Conservation (phyloP, 2,113 vertebrate species). For the Verasper variegatus region DNA sequence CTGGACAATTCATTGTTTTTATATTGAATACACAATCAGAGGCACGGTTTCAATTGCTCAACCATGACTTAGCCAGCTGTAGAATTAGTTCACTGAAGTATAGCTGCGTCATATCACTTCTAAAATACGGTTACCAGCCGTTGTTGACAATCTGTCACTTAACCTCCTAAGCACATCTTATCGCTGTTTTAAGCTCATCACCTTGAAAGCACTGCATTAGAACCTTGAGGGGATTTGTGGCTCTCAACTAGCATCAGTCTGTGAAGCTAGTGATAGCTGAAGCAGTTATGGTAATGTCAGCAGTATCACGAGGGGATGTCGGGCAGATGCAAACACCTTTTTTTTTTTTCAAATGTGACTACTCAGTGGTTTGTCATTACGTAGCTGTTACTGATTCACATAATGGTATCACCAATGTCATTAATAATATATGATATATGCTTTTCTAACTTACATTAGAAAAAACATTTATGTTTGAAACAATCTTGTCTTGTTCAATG, state of each 20-base stretch:
- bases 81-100: neutral
- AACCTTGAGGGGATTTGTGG: neutral
- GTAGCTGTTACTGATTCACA: neutral
- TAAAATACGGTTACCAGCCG: neutral
- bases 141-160: neutral
- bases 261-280: neutral
- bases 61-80: neutral
- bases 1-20: neutral
- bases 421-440: too few relatives aligned
- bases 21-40: neutral
- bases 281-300: neutral
- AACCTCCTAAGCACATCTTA: conserved; percentile 2
- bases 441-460: too few relatives aligned
- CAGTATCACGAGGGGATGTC: neutral
- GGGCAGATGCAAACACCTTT: neutral
- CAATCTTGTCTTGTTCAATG: too few relatives aligned
- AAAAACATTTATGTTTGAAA: too few relatives aligned
- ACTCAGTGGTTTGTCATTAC: neutral
- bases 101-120: neutral
- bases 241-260: neutral
- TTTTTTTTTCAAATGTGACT: neutral
- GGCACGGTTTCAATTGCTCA: neutral
- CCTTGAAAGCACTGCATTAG: neutral
- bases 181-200: neutral
- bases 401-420: neutral